Evolutionary conservation across 2,888 invertebrate species (phyloP).

Genomic region (Anoplius nigerrimus): DNA sequence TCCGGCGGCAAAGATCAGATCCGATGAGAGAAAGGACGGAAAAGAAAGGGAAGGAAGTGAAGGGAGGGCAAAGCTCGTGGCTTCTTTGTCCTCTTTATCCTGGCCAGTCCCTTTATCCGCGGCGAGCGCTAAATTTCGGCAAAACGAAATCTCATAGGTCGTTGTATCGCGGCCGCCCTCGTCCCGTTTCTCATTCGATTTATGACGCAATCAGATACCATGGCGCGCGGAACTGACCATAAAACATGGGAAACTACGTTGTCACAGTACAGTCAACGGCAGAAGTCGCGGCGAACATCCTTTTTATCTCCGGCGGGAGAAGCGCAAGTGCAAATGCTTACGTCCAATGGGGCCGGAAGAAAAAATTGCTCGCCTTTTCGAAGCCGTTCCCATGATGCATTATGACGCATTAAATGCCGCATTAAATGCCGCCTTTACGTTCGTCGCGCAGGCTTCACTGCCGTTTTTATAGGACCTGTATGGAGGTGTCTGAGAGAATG

Average conservation of each 20-base stretch:
- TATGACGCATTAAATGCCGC: too few relatives aligned
- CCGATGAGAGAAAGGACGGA: not conserved
- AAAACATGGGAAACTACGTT: conserved; percentile 70
- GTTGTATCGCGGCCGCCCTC: conserved; percentile 56
- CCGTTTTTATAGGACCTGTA: too few relatives aligned
- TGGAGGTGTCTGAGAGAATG: too few relatives aligned
- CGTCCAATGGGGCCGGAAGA: too few relatives aligned
- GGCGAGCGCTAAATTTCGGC: conserved; percentile 56
- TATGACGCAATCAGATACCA: conserved; percentile 72
- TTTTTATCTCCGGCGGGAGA: not conserved
- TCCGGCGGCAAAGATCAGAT: too few relatives aligned
- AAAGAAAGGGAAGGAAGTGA: not conserved
- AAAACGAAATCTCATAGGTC: conserved; percentile 58
- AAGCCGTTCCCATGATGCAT: too few relatives aligned
- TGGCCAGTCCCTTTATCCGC: conserved; percentile 16
- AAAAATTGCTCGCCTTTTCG: too few relatives aligned
- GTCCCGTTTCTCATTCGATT: conserved; percentile 63
- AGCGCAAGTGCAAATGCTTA: too few relatives aligned
- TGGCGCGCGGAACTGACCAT: conserved; percentile 68
- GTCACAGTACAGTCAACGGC: conserved; percentile 60
- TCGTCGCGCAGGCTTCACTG: too few relatives aligned
- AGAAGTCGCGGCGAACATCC: conserved; percentile 33
- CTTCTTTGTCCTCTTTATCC: conserved; percentile 9
- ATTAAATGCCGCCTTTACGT: too few relatives aligned
- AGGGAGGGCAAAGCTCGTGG: not conserved